Evolutionary conservation across 92 coral and sea anemone species (phyloP), one percentile per base, ranked within the genome.

Genomic region (Anthopleura xanthogrammica): DNA sequence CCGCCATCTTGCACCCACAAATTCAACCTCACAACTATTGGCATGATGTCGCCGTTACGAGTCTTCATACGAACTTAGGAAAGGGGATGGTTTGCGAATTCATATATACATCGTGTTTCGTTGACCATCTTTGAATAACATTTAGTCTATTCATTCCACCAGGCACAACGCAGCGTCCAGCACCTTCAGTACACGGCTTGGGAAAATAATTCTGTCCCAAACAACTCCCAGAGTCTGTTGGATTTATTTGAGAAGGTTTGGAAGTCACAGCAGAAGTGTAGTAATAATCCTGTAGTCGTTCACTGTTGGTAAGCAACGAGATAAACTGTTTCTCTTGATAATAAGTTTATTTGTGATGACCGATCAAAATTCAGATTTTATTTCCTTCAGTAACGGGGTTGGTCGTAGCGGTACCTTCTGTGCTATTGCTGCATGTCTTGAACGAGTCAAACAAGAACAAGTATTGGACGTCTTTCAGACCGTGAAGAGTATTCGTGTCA

Each of bases 371-470:
- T 29, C 4, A 14, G 13, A 76, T 43, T 52, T 76, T 50, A 76
- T 50, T 14, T 75, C 19, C 3, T 62, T 19, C 76, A 86, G 89
- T 58, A 79, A 86, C 76, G 89, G 89, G 58, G 85, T 80, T 55
- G 89, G 89, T 79, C 89, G 89, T 50, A 86, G 89, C 52, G 89
- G 89, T 66, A 86, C 89, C 1, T 86, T 86, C 80, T 86, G 89
- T 79, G 80, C 85, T 48, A 70, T 79, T 12, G 81, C 80, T 78
- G 79, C 88, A 55, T 17, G 41, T 39, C 55, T 85, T 62, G 88
- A 85, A 72, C 83, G 88, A 60, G 79, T 86, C 62, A 86, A 86
- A 76, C 83, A 76, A 46, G 89, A 86, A 58, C 89, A 86, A 86
- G 84, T 86, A 9, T 56, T 80, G 77, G 89, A 86, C 79, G 89